Evolutionary conservation across 1,140 invertebrate species (phyloP), one percentile per base, ranked within the genome.

Genomic region (Drosophila kurseongensis): DNA sequence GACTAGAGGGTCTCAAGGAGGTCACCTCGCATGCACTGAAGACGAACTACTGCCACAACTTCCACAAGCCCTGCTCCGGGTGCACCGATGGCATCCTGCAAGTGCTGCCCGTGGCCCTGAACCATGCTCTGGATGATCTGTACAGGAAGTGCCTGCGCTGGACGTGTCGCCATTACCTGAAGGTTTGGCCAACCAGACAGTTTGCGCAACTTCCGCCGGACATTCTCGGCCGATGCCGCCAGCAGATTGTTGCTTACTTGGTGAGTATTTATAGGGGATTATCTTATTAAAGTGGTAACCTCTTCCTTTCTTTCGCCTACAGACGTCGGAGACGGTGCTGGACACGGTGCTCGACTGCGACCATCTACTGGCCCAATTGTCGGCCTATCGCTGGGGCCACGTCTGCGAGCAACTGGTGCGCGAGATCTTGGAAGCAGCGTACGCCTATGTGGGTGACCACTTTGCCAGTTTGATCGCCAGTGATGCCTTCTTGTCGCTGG

Each of bases 1-100:
- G 96, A 12, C 92, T 98, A 5, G 97, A 98, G 92, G 97, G 97
- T 4, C 93, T 98, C 1, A 98, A 97, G 92, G 97, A 98, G 93
- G 96, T 97, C 2, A 97, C 98, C 0, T 95, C 95, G 75, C 96
- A 97, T 82, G 96, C 97, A 0, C 93, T 98, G 6, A 97, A 97
- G 93, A 95, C 95, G 5, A 96, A 97, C 93, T 97, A 97, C 93
- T 98, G 97, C 92, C 97, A 98, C 92, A 96, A 91, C 65, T 92
- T 91, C 59, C 83, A 92, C 60, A 93, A 97, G 95, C 96, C 96
- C 5, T 97, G 96, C 92, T 93, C 95, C 45, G 94, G 95, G 50
- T 98, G 97, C 91, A 95, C 95, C 13, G 94, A 95, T 62, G 96
- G 96, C 13, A 96, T 98, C 5, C 91, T 97, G 7, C 97, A 98